phyloP scores from a whole-genome alignment of 2,888 invertebrate genomes.

The Congeria kusceri region DNA sequence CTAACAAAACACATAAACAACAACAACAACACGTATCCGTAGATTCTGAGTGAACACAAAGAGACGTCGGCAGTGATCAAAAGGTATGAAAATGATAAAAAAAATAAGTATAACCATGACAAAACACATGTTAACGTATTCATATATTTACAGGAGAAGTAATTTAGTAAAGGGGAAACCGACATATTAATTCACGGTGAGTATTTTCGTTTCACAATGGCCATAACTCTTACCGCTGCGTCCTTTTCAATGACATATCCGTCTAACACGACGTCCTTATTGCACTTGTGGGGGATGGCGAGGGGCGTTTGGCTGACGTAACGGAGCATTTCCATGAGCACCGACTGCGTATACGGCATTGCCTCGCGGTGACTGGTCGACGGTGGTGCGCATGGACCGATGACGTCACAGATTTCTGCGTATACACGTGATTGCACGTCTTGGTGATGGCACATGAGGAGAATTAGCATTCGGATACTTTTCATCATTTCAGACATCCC shows the following conservation, averaged over 20 bases:
- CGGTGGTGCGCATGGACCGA: slow-evolving; percentile 33
- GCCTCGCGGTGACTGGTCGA: slow-evolving; percentile 26
- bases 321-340: slow-evolving; percentile 55
- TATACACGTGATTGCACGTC: slow-evolving; percentile 53
- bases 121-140: too few species aligned
- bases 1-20: too few species aligned
- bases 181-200: too few species aligned
- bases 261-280: slow-evolving; percentile 55
- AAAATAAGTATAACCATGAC: too few species aligned
- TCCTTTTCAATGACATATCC: slow-evolving; percentile 57
- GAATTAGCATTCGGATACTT: slow-evolving; percentile 39
- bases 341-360: slow-evolving; percentile 61
- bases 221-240: slow-evolving; percentile 45
- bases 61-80: too few species aligned
- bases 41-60: too few species aligned
- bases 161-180: too few species aligned
- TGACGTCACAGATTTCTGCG: slow-evolving; percentile 57
- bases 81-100: too few species aligned
- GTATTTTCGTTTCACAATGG: neutral
- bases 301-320: slow-evolving; percentile 63
- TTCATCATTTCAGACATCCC: slow-evolving; percentile 56
- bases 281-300: slow-evolving; percentile 60
- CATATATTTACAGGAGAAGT: too few species aligned
- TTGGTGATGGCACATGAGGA: slow-evolving; percentile 49
- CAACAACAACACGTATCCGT: too few species aligned